Conservation (phyloP, 2,797 vertebrate species). For the Taeniopygia guttata region DNA sequence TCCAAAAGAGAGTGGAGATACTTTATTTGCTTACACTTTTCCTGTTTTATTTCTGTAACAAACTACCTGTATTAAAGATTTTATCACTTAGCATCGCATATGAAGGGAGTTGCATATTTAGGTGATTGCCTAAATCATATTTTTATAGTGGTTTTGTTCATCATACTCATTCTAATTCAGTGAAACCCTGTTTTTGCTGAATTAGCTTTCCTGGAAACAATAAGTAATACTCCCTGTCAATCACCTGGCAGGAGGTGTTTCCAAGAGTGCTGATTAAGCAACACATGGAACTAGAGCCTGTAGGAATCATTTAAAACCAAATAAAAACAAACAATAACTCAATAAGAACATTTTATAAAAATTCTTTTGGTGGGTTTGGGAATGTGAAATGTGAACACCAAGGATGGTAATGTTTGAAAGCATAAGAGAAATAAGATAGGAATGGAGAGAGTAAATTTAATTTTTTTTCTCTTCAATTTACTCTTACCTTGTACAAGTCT, state of each 20-base stretch:
- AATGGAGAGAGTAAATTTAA: neutral
- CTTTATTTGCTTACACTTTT: neutral
- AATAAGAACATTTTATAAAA: neutral
- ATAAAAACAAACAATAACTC: neutral
- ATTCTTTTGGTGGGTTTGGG: neutral
- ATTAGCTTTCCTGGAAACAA: constrained; percentile 40
- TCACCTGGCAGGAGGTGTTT: constrained; percentile 39
- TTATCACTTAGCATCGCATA: neutral
- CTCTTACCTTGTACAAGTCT: neutral
- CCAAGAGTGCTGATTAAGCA: constrained; percentile 44
- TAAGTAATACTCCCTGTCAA: constrained; percentile 37
- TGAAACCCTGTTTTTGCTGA: neutral
- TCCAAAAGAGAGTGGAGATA: neutral
- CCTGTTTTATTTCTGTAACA: neutral
- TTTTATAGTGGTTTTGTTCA: neutral
- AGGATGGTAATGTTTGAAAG: neutral
- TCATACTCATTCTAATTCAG: neutral
- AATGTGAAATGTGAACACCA: neutral
- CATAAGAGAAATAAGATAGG: neutral
- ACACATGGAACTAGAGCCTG: neutral
- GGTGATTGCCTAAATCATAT: neutral
- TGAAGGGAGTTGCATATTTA: neutral
- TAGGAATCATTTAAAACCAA: neutral
- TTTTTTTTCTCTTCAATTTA: neutral
- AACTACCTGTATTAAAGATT: neutral